Conservation (phyloP, 2,888 invertebrate genomes). For the Periphyllus acericola region DNA sequence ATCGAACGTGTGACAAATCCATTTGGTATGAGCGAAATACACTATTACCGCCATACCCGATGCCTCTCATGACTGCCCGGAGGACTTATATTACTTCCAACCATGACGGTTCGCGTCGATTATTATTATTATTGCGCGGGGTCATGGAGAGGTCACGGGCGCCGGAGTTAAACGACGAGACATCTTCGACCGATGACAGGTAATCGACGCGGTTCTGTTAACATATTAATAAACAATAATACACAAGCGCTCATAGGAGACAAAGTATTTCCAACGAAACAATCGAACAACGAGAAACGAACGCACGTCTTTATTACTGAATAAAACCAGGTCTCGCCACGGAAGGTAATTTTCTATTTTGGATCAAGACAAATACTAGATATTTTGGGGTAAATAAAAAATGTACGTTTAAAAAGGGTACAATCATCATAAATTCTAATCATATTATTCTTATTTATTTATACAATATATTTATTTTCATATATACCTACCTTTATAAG, state of each 20-base stretch:
- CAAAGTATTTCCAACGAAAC: neutral
- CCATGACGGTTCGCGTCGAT: slow-evolving; percentile 47
- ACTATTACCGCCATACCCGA: neutral
- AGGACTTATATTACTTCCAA: slow-evolving; percentile 1
- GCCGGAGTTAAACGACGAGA: slow-evolving; percentile 8
- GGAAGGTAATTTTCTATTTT: too few relatives aligned
- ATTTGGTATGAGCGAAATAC: slow-evolving; percentile 18
- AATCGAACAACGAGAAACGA: neutral
- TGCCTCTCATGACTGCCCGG: slow-evolving; percentile 6
- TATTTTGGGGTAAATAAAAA: too few relatives aligned
- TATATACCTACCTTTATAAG: too few relatives aligned
- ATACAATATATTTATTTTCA: too few relatives aligned
- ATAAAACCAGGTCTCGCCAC: too few relatives aligned
- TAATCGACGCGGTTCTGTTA: slow-evolving; percentile 25
- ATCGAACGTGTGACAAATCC: slow-evolving; percentile 53
- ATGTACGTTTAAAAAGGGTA: too few relatives aligned
- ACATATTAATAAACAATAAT: neutral
- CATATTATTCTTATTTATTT: too few relatives aligned
- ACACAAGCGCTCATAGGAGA: neutral
- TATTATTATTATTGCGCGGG: slow-evolving; percentile 15
- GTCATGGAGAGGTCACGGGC: slow-evolving; percentile 50
- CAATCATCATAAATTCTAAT: too few relatives aligned
- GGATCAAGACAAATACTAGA: too few relatives aligned
- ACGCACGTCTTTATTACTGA: neutral
- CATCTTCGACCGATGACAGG: slow-evolving; percentile 14